Base-by-base conservation (phyloP, 2,888 invertebrate genomes). In the Galeopsomyia nigrocyanea region DNA sequence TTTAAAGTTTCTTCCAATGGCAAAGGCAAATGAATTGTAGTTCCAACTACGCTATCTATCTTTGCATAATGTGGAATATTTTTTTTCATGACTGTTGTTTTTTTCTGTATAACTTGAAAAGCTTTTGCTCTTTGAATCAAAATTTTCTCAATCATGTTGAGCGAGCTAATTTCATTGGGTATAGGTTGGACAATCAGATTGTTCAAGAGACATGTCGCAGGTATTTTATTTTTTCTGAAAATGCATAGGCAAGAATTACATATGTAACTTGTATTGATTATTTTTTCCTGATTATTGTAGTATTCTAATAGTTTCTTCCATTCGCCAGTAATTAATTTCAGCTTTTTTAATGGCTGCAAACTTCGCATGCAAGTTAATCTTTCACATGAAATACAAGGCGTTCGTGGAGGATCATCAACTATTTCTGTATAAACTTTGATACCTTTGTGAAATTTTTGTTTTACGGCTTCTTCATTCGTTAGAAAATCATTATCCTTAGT, bases 11-110 rank as follows among this genome's bases (percentile, higher is more conserved):
- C 76, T 77, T 84, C 79, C 6, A 81, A 22, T 2, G 83, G 82
- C 16, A 84, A 74, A 16, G 84, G 83, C 16, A 83, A 73, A 78
- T 83, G 82, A 70, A 83, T 83, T 67, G 80, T 80, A 55, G 76
- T 74, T 62, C 80, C 81, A 21, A 19, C 13, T 6, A 63, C 63
- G 9, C 26, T 31, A 51, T 63, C 53, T 26, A 63, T 3, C 19
- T 51, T 50, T 14, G 6, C 26, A 49, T 63, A 26, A 63, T 50
- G n/a, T 16, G 63, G 63, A 21, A 63, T n/a, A 17, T 9, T 64
- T 64, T 53, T 64, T 17, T 64, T 64, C 31, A 53, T 26, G 16
- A 50, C 51, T 17, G 50, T 63, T n/a, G 14, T 17, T 21, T 50
- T 16, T 63, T 63, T 63, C 5, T 53, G 17, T 19, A 64, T 19